Conservation (phyloP, 2,888 invertebrate genomes). For the Xylota sylvarum region DNA sequence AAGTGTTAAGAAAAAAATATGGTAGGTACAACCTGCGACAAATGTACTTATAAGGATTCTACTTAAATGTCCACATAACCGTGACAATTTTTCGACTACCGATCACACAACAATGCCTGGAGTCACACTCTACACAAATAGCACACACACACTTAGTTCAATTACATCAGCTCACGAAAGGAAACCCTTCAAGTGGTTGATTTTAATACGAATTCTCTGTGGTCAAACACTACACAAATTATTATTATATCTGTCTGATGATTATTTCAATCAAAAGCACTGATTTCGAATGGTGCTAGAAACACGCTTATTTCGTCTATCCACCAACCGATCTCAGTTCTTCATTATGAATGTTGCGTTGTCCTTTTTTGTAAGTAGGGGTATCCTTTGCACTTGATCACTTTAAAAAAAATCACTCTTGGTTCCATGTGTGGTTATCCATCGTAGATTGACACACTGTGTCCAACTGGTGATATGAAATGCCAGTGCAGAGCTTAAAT, state of each 20-base stretch:
- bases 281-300: slow-evolving; percentile 84
- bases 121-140: background rate
- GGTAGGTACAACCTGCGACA: background rate
- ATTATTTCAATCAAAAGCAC: slow-evolving; percentile 82
- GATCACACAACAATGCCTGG: slow-evolving; percentile 17
- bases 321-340: slow-evolving; percentile 84
- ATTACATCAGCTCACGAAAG: background rate
- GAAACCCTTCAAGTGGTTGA: slow-evolving; percentile 44
- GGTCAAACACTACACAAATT: background rate
- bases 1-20: too few relatives aligned
- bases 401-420: slow-evolving; percentile 34
- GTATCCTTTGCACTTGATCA: slow-evolving; percentile 67
- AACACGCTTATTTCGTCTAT: slow-evolving; percentile 79
- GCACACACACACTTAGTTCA: background rate
- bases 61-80: background rate
- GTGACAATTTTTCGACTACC: slow-evolving; percentile 18
- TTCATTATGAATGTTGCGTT: slow-evolving; percentile 79
- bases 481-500: slow-evolving; percentile 81
- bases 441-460: slow-evolving; percentile 71
- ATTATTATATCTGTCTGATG: slow-evolving; percentile 37
- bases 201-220: slow-evolving; percentile 1
- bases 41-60: slow-evolving; percentile 34
- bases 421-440: slow-evolving; percentile 54
- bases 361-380: slow-evolving; percentile 34
- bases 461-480: slow-evolving; percentile 70